Conservation (phyloP, 2,888 invertebrate species). For the Conistra vaccinii region DNA sequence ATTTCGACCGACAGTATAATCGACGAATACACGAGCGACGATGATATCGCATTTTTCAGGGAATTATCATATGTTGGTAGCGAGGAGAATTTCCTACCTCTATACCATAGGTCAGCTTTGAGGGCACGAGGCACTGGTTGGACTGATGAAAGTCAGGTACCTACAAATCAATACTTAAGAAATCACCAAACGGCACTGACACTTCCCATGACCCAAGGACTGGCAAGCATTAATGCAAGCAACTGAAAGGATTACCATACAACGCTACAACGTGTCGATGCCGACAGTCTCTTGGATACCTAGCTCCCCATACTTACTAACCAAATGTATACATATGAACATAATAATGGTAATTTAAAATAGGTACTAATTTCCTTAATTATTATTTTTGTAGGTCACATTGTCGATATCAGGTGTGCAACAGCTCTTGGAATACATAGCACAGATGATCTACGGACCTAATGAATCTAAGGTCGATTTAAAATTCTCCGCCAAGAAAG, state of each 20-base stretch:
- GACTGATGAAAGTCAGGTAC: conserved; percentile 78
- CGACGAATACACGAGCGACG: conserved; percentile 79
- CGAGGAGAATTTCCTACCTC: conserved; percentile 90
- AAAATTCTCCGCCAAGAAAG: conserved; percentile 89
- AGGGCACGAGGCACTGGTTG: conserved; percentile 76
- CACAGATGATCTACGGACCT: conserved; percentile 59
- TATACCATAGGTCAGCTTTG: conserved; percentile 74
- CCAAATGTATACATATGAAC: background rate
- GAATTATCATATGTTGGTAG: conserved; percentile 88
- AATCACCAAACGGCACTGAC: background rate
- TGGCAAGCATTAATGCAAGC: no score
- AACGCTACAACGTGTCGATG: no score
- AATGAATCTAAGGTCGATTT: conserved; percentile 71
- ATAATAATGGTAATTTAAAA: background rate
- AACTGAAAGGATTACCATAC: no score
- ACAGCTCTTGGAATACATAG: conserved; percentile 75
- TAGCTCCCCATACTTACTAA: background rate
- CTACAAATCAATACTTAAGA: conserved; percentile 15
- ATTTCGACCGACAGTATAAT: conserved; percentile 86
- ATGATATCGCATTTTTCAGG: conserved; percentile 80
- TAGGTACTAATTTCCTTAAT: no score
- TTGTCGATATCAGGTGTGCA: conserved; percentile 81
- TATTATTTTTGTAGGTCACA: conserved; percentile 71
- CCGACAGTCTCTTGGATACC: background rate
- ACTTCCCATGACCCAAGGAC: background rate